Base-by-base conservation (phyloP, 2,888 invertebrate species). In the Tridacna crocea region DNA sequence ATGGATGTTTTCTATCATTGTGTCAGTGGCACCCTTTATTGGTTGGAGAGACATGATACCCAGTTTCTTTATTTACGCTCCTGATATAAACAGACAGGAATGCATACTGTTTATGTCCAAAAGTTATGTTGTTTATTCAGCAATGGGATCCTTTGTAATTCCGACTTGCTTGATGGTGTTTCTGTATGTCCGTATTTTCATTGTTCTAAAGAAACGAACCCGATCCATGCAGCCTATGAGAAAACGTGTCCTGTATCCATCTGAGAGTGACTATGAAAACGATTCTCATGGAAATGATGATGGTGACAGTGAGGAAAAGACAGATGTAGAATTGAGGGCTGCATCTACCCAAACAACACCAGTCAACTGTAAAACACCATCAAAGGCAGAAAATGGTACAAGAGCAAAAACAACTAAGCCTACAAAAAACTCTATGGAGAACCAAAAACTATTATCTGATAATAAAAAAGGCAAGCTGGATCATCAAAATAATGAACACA, bases 81-180 rank as follows among this genome's bases (percentile, higher is more conserved):
- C 81, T 4, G 77, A 75, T 0, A 89, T 90, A 17, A 89, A 91
- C 48, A 89, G 90, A 26, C 89, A 93, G 75, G 87, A 92, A 24
- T 94, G 94, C 87, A 88, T 93, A 12, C 87, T 94, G 46, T 94
- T 94, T 87, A 90, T 92, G 77, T 91, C 91, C 8, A 88, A 92
- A 58, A 92, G 93, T 74, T 94, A 94, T 76, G 94, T 94, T 12
- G 87, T 94, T 8, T 94, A 94, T 87, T 94, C 94, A 6, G 94
- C 94, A 6, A 90, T 92, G 79, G 93, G 94, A 11, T 94, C 94
- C 1, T 94, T 94, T 86, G 92, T 93, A 76, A 91, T 94, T 36
- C 94, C 94, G 17, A 91, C 93, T 60, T 87, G 92, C 72, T 87
- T 94, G 55, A 94, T 94, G 90, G 85, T 93, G 10, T 92, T 94